Evolutionary conservation across 2,888 invertebrate species (phyloP).

Genomic region (Caenorhabditis japonica): DNA sequence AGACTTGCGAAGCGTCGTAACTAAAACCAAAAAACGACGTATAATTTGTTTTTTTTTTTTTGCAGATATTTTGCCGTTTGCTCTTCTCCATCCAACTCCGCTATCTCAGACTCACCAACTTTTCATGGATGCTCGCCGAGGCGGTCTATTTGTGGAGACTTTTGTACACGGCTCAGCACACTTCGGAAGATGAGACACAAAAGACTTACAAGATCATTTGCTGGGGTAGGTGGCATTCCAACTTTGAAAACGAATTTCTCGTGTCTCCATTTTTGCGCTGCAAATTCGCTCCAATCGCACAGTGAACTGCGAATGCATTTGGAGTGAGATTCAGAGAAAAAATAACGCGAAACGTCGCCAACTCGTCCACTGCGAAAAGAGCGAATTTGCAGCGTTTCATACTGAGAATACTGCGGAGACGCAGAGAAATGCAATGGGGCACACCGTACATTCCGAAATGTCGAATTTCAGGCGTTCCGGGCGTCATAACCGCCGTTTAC

Average conservation of each 20-base stretch:
- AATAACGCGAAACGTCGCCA: too few species aligned
- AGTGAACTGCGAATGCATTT: too few species aligned
- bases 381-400: neutral
- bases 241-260: neutral
- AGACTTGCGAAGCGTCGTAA: too few species aligned
- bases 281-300: too few species aligned
- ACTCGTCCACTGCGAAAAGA: too few species aligned
- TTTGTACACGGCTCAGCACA: slow-evolving; percentile 78
- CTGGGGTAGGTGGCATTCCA: slow-evolving; percentile 78
- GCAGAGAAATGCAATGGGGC: too few species aligned
- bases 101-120: slow-evolving; percentile 79
- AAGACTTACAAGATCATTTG: slow-evolving; percentile 79
- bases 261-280: too few species aligned
- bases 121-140: slow-evolving; percentile 80
- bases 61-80: slow-evolving; percentile 70
- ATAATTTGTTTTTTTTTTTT: too few species aligned
- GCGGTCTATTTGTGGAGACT: slow-evolving; percentile 80
- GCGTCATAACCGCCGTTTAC: slow-evolving; percentile 36
- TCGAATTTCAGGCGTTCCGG: slow-evolving; percentile 48
- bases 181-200: slow-evolving; percentile 77
- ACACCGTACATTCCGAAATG: too few species aligned
- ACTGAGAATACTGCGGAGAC: neutral
- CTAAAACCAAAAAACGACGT: too few species aligned
- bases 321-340: too few species aligned
- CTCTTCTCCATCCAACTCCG: slow-evolving; percentile 72